phyloP scores from a whole-genome alignment of 2,113 vertebrate genomes.

The Pelobates fuscus region DNA sequence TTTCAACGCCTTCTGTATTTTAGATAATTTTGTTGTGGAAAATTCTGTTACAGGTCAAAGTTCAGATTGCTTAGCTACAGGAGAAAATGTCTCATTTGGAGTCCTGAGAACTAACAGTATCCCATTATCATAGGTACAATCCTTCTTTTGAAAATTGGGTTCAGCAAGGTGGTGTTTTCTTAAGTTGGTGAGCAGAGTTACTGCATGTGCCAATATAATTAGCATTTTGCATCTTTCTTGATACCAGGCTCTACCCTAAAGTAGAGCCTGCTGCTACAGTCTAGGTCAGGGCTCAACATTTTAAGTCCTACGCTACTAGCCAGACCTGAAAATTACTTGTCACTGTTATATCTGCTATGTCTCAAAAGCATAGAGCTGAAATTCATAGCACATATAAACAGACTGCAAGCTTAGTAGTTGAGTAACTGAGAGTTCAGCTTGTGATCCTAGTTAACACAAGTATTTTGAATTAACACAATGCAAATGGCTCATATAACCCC shows the following conservation, averaged over 20 bases:
- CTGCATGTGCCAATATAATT: not conserved
- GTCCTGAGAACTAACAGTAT: not conserved
- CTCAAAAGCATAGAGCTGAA: too few species aligned
- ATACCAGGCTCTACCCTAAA: not conserved
- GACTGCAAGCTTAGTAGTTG: not conserved
- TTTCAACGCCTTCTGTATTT: constrained; percentile 1
- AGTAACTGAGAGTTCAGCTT: too few species aligned
- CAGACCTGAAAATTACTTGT: too few species aligned
- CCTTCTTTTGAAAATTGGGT: not conserved
- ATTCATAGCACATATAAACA: too few species aligned
- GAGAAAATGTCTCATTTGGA: constrained; percentile 1
- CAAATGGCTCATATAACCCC: too few species aligned
- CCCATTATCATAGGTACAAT: constrained; percentile 2
- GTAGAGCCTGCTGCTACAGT: not conserved
- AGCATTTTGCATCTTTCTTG: not conserved
- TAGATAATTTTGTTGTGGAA: constrained; percentile 10
- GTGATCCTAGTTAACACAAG: too few species aligned
- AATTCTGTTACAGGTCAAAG: constrained; percentile 15
- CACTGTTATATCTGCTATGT: too few species aligned
- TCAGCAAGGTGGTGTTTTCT: not conserved
- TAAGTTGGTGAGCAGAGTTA: not conserved
- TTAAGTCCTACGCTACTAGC: too few species aligned
- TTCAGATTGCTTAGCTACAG: constrained; percentile 10
- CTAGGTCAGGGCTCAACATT: too few species aligned
- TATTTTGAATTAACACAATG: too few species aligned